Percentiles rank a stretch among this genome's conserved stretches.
Conservation (phyloP, 2,888 invertebrate genomes). For the Orthosia gracilis region DNA sequence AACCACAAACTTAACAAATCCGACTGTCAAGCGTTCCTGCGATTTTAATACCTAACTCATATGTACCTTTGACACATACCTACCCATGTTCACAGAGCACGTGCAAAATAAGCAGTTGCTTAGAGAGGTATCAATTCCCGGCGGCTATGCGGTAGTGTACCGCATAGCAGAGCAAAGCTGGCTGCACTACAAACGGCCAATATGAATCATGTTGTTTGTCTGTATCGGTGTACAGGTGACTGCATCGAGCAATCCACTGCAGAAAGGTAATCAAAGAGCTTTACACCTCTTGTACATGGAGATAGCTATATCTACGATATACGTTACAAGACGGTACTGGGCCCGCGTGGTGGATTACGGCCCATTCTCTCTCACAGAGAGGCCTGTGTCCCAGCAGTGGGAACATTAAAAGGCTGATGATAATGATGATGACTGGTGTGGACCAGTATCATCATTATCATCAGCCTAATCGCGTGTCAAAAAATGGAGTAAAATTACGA, state of each 20-base stretch:
- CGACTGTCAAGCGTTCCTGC: background rate
- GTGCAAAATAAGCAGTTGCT: conserved; percentile 37
- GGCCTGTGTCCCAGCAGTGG: too few species aligned
- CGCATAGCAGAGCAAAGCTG: conserved; percentile 23
- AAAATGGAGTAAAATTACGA: too few species aligned
- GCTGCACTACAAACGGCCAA: conserved; percentile 11
- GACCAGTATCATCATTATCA: too few species aligned
- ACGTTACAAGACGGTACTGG: background rate
- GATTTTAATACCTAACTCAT: background rate
- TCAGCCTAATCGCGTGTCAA: too few species aligned
- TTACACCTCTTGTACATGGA: background rate
- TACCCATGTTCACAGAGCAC: conserved; percentile 3
- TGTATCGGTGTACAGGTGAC: conserved; percentile 24
- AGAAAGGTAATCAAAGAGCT: conserved; percentile 36
- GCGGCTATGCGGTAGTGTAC: conserved; percentile 34
- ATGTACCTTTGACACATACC: conserved; percentile 9
- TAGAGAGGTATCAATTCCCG: conserved; percentile 34
- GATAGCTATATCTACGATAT: background rate
- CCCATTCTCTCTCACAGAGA: too few species aligned
- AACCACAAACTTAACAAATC: background rate
- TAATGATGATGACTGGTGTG: too few species aligned
- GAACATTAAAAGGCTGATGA: too few species aligned
- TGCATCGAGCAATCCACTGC: conserved; percentile 27
- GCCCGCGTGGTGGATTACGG: background rate
- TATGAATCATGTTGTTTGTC: conserved; percentile 44